phyloP scores from a whole-genome alignment of 2,113 vertebrate genomes.

The Porphyrio hochstetteri region DNA sequence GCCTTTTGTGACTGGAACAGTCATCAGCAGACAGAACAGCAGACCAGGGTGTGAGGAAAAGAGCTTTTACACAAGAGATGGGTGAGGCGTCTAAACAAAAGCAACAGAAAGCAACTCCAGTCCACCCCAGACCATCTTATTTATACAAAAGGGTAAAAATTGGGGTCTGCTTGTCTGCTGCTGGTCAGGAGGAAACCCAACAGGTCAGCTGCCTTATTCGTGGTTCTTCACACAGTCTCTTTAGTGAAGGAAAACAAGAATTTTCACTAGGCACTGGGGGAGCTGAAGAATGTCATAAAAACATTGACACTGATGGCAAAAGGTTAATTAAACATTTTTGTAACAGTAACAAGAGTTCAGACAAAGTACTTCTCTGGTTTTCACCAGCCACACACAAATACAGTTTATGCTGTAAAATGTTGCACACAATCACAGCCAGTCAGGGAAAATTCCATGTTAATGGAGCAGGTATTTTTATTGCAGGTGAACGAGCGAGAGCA shows the following conservation, averaged over 20 bases:
- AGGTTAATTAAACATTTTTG: constrained; percentile 45
- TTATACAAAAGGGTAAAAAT: background rate
- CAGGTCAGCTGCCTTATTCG: background rate
- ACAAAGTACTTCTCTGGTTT: background rate
- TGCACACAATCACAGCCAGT: background rate
- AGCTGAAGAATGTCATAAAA: constrained; percentile 34
- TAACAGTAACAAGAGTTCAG: constrained; percentile 8
- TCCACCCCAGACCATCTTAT: background rate
- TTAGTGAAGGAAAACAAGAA: background rate
- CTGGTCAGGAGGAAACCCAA: background rate
- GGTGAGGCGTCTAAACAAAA: background rate
- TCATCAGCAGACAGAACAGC: fast-evolving
- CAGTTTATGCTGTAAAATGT: background rate
- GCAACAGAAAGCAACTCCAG: background rate
- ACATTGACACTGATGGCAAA: background rate
- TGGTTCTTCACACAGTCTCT: background rate
- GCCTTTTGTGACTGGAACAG: background rate
- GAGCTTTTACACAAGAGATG: background rate
- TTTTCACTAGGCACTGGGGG: background rate
- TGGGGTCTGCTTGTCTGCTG: background rate
- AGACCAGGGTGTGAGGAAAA: background rate
- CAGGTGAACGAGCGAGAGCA: background rate
- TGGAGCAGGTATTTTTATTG: background rate
- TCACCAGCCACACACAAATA: background rate
- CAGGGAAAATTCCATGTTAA: background rate